Base-by-base conservation (phyloP, 2,888 invertebrate species). In the Leptogaster cylindrica region DNA sequence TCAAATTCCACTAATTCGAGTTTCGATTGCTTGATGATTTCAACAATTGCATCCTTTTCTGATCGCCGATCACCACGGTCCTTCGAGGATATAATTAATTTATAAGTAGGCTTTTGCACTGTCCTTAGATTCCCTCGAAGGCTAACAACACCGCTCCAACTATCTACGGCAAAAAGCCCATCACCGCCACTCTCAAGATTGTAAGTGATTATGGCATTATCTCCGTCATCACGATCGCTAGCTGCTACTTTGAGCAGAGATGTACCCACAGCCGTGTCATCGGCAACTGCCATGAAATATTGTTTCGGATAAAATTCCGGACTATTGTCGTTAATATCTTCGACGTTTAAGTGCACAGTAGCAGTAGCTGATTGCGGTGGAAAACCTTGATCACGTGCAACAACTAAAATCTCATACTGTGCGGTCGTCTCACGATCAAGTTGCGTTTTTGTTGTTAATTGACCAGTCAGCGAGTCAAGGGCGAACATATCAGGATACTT, bases 301-400 rank as follows among this genome's bases (percentile, higher is more conserved):
- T 88, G 86, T 76, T 87, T 86, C 0, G 97, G 97, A 82, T 96
- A 96, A 83, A 97, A 96, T 75, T 89, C 86, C 0, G 97, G 97
- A 74, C 87, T 87, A 79, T 97, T 96, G 81, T 97, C 97, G 79
- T 97, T 97, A 10, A 93, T 88, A 81, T 97, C 97, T 69, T 89
- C 83, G 14, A 97, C 86, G 72, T 84, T 88, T 4, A 97, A 81
- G 75, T 87, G 85, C 58, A 97, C 89, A 1, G 93, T 92, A 6
- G 95, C 93, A 0, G 94, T 93, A 5, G 96, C 93, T 14, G 94
- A 93, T 77, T 94, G 91, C 0, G 94, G 90, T 25, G 94, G 93
- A 75, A 88, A 88, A 6, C 96, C 97, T 82, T 93, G 93, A 84
- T 97, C 97, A 81, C 87, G 89, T 10, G 97, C 97, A 65, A 95